Conservation (phyloP, 2,888 invertebrate genomes). For the Spisula subtruncata region DNA sequence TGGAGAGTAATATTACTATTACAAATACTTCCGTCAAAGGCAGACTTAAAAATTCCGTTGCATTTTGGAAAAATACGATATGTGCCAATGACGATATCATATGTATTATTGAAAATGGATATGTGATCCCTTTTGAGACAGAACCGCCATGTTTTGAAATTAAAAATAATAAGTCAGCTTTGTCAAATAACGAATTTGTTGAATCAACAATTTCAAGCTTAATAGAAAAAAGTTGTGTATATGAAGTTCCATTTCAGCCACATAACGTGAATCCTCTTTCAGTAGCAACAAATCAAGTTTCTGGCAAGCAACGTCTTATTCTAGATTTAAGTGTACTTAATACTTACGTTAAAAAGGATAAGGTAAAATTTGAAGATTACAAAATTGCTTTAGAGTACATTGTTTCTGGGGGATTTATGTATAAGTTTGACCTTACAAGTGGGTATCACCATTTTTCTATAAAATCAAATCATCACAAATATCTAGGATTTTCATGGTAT, state of each 20-base stretch:
- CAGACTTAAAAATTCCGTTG: no score
- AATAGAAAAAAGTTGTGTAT: neutral
- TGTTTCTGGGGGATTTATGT: neutral
- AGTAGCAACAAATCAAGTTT: neutral
- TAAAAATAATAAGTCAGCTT: no score
- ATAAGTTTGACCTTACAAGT: conserved; percentile 13
- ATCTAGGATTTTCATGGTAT: conserved; percentile 47
- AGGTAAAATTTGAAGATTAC: neutral
- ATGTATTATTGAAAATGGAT: no score
- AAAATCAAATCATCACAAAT: conserved; percentile 21
- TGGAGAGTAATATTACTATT: no score
- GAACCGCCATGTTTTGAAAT: neutral
- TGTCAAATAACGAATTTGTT: no score
- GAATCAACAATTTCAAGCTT: neutral
- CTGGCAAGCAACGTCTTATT: neutral
- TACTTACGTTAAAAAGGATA: neutral
- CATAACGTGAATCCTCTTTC: conserved; percentile 6
- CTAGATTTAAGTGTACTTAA: neutral
- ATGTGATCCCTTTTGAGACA: no score
- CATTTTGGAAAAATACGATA: no score
- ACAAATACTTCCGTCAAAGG: no score
- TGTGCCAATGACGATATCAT: no score
- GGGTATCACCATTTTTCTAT: conserved; percentile 48
- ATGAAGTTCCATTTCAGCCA: neutral
- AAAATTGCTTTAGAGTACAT: conserved; percentile 14